phyloP scores from a whole-genome alignment of 2,113 vertebrate species.

The Paradoxurus hermaphroditus region DNA sequence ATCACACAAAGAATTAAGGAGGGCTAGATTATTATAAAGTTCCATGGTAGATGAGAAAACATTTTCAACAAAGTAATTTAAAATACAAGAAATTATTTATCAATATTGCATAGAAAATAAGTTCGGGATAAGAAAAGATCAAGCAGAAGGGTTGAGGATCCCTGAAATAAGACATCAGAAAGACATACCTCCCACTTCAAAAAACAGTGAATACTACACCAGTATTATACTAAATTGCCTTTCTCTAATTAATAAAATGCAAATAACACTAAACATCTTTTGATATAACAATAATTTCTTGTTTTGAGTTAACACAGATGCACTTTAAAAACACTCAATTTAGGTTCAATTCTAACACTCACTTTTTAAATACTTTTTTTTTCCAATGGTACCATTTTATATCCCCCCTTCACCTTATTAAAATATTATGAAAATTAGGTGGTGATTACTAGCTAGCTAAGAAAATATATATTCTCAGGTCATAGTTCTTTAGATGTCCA shows the following conservation, averaged over 20 bases:
- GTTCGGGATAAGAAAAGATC: background rate
- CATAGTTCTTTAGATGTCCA: slow-evolving; percentile 5
- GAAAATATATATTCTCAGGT: slow-evolving; percentile 1
- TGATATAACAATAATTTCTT: background rate
- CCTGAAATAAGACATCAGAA: background rate
- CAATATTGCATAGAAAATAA: slow-evolving; percentile 14
- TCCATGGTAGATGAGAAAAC: background rate
- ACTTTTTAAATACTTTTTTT: slow-evolving; percentile 29
- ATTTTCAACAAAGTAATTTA: background rate
- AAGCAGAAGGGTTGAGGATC: background rate
- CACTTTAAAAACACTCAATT: slow-evolving; percentile 19
- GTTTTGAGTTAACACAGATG: background rate
- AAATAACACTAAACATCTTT: slow-evolving; percentile 26
- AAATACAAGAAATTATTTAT: slow-evolving; percentile 25
- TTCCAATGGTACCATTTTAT: background rate
- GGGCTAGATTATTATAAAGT: background rate
- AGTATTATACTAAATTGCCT: background rate
- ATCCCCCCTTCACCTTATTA: background rate
- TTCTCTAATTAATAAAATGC: slow-evolving; percentile 10
- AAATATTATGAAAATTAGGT: slow-evolving; percentile 27
- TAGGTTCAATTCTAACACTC: background rate
- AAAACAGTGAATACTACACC: background rate
- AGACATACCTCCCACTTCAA: background rate
- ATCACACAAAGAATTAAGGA: background rate
- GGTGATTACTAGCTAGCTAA: slow-evolving; percentile 23